Conservation (phyloP, 2,797 vertebrate genomes). For the Sebastes nivosus region DNA sequence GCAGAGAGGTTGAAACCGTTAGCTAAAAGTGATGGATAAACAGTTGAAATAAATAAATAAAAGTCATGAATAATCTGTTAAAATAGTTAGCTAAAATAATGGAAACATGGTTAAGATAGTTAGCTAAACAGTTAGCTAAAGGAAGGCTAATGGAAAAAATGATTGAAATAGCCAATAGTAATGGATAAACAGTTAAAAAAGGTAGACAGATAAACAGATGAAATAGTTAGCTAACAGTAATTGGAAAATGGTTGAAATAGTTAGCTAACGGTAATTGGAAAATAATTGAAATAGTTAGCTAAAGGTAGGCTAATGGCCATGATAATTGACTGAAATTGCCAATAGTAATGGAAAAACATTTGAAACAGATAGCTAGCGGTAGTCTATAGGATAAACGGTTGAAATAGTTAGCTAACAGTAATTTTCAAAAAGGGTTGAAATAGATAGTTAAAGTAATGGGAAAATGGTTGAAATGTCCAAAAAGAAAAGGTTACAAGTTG, state of each 20-base stretch:
- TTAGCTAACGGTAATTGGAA: too few relatives aligned
- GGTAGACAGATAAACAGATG: background rate
- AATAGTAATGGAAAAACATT: too few relatives aligned
- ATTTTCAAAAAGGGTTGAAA: background rate
- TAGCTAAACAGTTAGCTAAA: background rate
- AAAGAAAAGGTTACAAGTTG: background rate
- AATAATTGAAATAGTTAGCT: background rate
- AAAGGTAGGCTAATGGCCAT: too few relatives aligned
- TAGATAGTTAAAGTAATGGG: background rate
- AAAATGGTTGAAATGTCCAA: background rate
- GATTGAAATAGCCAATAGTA: too few relatives aligned
- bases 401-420: background rate
- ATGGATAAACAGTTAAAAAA: too few relatives aligned
- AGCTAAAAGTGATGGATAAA: too few relatives aligned
- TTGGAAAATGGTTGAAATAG: background rate
- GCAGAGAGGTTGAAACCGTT: background rate
- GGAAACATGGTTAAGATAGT: background rate
- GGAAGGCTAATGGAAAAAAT: too few relatives aligned
- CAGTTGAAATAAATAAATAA: too few relatives aligned
- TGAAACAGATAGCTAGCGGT: background rate
- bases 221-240: background rate
- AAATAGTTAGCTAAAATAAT: too few relatives aligned
- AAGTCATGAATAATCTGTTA: too few relatives aligned
- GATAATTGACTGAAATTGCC: too few relatives aligned
- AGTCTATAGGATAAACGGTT: background rate